phyloP scores from a whole-genome alignment of 2,797 vertebrate genomes.

The Hoplostethus mediterraneus region DNA sequence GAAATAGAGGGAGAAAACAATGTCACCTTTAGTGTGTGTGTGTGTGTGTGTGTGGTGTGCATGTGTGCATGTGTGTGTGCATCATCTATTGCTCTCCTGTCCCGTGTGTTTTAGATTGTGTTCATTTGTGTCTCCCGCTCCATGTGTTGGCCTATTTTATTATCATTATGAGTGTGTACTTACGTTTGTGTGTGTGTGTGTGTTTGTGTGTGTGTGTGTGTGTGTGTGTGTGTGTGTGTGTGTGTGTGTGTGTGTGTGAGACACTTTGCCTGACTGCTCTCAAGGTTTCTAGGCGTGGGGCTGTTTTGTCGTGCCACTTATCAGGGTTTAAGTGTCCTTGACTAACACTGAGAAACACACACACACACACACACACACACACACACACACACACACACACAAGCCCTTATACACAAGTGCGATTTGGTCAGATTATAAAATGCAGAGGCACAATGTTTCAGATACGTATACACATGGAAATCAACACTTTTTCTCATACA shows the following conservation, averaged over 20 bases:
- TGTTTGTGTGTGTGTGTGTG: constrained; percentile 24
- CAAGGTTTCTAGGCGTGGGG: constrained; percentile 59
- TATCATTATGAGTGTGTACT: constrained; percentile 9
- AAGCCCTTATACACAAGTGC: background rate
- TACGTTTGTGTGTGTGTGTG: constrained; percentile 4
- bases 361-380: constrained; percentile 9
- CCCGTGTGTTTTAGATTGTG: background rate
- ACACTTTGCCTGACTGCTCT: constrained; percentile 50
- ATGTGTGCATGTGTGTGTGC: background rate
- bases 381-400: constrained; percentile 18
- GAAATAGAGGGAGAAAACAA: background rate
- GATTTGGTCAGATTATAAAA: constrained; percentile 3
- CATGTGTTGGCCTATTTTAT: constrained; percentile 1
- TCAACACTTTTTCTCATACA: constrained; percentile 1
- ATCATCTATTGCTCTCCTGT: background rate
- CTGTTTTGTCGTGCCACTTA: constrained; percentile 69
- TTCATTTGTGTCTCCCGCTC: constrained; percentile 4
- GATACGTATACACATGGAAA: background rate
- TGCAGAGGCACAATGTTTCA: background rate
- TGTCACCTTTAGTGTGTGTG: constrained; percentile 13
- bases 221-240: constrained; percentile 16
- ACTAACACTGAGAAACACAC: constrained; percentile 32
- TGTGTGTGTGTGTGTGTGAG: constrained; percentile 29
- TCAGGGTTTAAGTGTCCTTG: constrained; percentile 70
- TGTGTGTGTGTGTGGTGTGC: constrained; percentile 5